A percentile compares a stretch with the other conserved stretches of the same genome.
phyloP scores from a whole-genome alignment of 2,888 invertebrate genomes.

The Scaptomyza flava region DNA sequence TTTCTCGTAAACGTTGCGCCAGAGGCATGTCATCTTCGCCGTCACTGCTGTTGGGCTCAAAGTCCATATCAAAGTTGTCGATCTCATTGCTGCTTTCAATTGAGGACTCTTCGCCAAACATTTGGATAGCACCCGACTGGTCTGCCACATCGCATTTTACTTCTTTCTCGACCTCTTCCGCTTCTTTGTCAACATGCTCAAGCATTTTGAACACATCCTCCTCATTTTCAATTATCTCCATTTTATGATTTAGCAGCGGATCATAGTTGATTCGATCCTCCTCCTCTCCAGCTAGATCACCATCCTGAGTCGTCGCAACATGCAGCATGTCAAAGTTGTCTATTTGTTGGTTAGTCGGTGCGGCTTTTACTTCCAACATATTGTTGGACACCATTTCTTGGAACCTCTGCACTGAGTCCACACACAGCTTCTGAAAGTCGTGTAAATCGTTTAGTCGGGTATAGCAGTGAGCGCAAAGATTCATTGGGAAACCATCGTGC shows the following conservation, averaged over 20 bases:
- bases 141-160: conserved; percentile 53
- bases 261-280: conserved; percentile 80
- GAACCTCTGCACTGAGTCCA: conserved; percentile 76
- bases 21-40: conserved; percentile 79
- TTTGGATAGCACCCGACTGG: conserved; percentile 13
- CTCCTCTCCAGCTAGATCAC: conserved; percentile 64
- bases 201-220: conserved; percentile 82
- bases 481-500: conserved; percentile 80
- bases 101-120: conserved; percentile 53
- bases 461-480: conserved; percentile 76
- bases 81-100: conserved; percentile 58
- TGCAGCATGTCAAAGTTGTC: conserved; percentile 64
- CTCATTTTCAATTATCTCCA: conserved; percentile 81
- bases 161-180: conserved; percentile 59
- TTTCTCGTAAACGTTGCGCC: conserved; percentile 64
- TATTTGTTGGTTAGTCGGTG: conserved; percentile 43
- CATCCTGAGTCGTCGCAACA: conserved; percentile 54
- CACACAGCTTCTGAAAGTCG: conserved; percentile 79
- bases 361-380: conserved; percentile 21
- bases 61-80: conserved; percentile 65
- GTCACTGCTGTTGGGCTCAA: conserved; percentile 65
- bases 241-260: conserved; percentile 78
- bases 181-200: conserved; percentile 80
- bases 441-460: conserved; percentile 77
- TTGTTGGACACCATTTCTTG: conserved; percentile 66